phyloP scores from a whole-genome alignment of 2,797 vertebrate species.

The Glyptemys insculpta region DNA sequence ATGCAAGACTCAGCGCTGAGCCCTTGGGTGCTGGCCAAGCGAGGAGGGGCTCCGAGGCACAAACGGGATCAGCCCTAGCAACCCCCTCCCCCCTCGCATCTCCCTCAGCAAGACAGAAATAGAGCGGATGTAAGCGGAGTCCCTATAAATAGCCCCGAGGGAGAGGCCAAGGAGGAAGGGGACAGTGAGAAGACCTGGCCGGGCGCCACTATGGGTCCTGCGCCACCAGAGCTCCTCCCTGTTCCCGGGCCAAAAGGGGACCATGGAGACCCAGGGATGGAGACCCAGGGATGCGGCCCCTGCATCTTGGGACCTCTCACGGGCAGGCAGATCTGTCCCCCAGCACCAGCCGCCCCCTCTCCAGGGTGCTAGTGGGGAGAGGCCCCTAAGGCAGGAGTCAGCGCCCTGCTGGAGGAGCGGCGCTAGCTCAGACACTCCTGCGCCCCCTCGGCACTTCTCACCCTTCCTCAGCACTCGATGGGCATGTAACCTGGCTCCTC shows the following conservation, averaged over 20 bases:
- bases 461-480: neutral
- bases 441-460: no score
- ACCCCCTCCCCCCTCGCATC: neutral
- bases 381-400: neutral
- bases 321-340: neutral
- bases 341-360: neutral
- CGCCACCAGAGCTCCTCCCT: neutral
- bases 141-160: slow-evolving; percentile 73
- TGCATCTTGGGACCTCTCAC: no score
- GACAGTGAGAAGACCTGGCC: neutral
- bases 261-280: neutral
- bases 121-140: slow-evolving; percentile 65
- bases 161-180: slow-evolving; percentile 39
- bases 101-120: slow-evolving; percentile 62
- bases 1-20: neutral
- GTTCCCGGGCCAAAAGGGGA: no score
- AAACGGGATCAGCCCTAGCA: neutral
- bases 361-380: fast-evolving
- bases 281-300: neutral
- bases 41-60: neutral
- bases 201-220: neutral
- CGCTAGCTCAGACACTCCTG: neutral
- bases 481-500: neutral
- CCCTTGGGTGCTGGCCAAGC: neutral
- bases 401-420: neutral